A percentile compares a stretch with the other conserved stretches of the same genome.
Evolutionary conservation across 2,888 invertebrate genomes (phyloP).

Genomic region (Resseliella maxima): DNA sequence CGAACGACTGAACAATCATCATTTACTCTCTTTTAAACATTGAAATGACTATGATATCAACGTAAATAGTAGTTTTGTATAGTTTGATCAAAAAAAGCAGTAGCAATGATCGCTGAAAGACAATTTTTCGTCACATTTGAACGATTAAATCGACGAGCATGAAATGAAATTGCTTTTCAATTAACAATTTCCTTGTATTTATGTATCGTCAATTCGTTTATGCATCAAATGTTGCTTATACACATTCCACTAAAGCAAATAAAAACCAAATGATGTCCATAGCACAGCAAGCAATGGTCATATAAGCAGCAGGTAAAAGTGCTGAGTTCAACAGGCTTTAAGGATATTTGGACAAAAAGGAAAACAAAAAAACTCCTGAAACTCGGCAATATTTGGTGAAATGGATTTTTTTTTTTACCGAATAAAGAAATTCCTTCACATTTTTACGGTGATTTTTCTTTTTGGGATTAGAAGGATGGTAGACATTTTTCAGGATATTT

Average conservation of each 20-base stretch:
- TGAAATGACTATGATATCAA: background rate
- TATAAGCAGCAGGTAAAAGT: background rate
- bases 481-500: too few species aligned
- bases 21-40: background rate
- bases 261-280: too few species aligned
- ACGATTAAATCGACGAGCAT: background rate
- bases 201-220: too few species aligned
- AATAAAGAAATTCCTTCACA: too few species aligned
- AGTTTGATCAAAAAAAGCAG: too few species aligned
- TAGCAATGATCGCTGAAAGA: too few species aligned
- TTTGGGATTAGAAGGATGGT: background rate
- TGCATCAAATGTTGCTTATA: too few species aligned
- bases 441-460: too few species aligned
- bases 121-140: background rate
- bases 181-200: too few species aligned
- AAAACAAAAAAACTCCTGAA: conserved; percentile 7
- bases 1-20: background rate
- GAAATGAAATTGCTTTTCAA: background rate
- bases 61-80: too few species aligned
- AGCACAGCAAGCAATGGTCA: background rate
- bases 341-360: background rate
- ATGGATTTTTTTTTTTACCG: background rate
- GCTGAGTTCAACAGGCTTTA: background rate
- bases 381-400: background rate
- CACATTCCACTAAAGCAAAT: too few species aligned